phyloP scores from a whole-genome alignment of 2,113 vertebrate genomes.

The Salvelinus namaycush region DNA sequence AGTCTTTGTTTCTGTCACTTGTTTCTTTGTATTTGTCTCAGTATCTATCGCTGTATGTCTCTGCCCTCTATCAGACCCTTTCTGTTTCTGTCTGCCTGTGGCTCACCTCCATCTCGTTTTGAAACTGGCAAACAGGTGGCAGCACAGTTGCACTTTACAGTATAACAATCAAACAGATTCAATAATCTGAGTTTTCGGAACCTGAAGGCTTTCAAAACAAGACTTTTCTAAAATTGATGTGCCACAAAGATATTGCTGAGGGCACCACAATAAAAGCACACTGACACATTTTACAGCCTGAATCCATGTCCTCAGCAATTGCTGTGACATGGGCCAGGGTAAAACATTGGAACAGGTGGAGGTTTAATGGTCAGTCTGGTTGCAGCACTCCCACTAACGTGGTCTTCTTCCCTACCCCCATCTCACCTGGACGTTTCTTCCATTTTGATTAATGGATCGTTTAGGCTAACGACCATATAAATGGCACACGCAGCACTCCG shows the following conservation, averaged over 20 bases:
- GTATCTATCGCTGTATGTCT: neutral
- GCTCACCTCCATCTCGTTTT: neutral
- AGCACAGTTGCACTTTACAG: neutral
- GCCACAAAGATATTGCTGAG: conserved; percentile 50
- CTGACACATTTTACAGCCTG: conserved; percentile 14
- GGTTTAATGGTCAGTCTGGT: conserved; percentile 40
- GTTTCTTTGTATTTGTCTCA: neutral
- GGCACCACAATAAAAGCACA: conserved; percentile 39
- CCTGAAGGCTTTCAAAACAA: conserved; percentile 17
- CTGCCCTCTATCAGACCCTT: neutral
- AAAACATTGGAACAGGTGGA: conserved; percentile 43
- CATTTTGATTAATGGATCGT: conserved; percentile 37
- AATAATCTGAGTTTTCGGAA: neutral
- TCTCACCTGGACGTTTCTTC: neutral
- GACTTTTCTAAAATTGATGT: conserved; percentile 37
- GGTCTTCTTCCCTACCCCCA: neutral
- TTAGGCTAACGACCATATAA: conserved; percentile 23
- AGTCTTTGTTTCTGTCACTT: neutral
- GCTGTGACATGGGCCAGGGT: conserved; percentile 30
- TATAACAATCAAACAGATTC: neutral
- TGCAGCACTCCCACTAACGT: neutral
- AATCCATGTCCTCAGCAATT: conserved; percentile 40
- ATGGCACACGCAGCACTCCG: conserved; percentile 21
- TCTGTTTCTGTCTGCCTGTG: neutral
- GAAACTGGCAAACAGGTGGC: neutral